Evolutionary conservation across 30 jellyfish, hydroid and myxozoan species (phyloP).

Genomic region (Sanderia malayensis): DNA sequence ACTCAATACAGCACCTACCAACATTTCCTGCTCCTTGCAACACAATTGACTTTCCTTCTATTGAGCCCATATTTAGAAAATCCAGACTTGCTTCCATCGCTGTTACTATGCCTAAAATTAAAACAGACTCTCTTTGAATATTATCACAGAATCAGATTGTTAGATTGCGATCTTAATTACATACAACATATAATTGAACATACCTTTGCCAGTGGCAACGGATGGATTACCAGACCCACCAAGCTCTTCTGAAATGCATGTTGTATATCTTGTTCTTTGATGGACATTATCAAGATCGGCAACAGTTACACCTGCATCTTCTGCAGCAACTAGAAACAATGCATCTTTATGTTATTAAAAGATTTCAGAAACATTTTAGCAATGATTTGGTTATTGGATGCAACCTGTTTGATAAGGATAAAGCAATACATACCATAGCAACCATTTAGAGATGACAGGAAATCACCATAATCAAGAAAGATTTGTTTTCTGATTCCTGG

Average conservation of each 20-base stretch:
- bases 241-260: slow-evolving; percentile 75
- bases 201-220: slow-evolving; percentile 89
- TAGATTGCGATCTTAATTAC: too few relatives aligned
- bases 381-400: too few relatives aligned
- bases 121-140: too few relatives aligned
- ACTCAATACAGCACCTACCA: too few relatives aligned
- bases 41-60: slow-evolving; percentile 72
- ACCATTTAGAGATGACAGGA: slow-evolving; percentile 83
- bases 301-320: slow-evolving; percentile 86
- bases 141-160: too few relatives aligned
- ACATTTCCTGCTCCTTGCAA: slow-evolving; percentile 92
- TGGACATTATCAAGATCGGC: slow-evolving; percentile 73
- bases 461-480: slow-evolving; percentile 88
- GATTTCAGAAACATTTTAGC: too few relatives aligned
- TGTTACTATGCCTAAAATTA: slow-evolving; percentile 67
- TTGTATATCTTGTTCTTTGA: slow-evolving; percentile 72
- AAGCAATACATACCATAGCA: slow-evolving; percentile 91
- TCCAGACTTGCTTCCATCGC: slow-evolving; percentile 95
- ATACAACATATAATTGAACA: too few relatives aligned
- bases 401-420: too few relatives aligned
- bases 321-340: slow-evolving; percentile 85
- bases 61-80: slow-evolving; percentile 61
- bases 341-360: too few relatives aligned
- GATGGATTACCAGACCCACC: slow-evolving; percentile 96
- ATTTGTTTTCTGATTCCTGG: slow-evolving; percentile 76